These are phyloP conservation scores for Charadrius vociferus DNA, from an alignment of 2,113 vertebrate species.

Conservation along the genomic window DNA sequence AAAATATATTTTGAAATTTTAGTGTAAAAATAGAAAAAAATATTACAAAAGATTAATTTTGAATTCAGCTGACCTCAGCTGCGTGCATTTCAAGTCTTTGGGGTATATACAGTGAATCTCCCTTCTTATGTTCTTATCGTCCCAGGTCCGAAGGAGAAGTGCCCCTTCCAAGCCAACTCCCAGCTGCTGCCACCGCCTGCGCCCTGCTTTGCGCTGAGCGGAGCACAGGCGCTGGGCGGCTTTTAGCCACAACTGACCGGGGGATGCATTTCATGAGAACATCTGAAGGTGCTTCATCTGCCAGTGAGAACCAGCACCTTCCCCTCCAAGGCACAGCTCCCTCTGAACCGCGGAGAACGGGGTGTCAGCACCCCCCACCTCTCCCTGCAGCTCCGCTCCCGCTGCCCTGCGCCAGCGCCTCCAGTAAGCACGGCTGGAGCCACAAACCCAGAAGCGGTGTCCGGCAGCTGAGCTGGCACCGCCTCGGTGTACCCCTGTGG, in stretches of 20 bases:
- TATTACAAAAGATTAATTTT: background rate
- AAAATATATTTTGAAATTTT: background rate
- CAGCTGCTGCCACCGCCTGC: background rate
- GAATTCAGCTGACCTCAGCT: background rate
- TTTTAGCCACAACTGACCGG: rapidly evolving
- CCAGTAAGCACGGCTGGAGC: rapidly evolving
- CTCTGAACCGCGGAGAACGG: rapidly evolving
- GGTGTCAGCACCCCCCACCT: rapidly evolving
- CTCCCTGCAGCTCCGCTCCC: background rate
- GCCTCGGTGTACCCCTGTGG: too few species aligned
- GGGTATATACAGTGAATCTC: too few species aligned
- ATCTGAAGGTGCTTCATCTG: background rate
- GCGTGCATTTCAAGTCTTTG: background rate
- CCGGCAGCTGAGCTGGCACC: background rate
- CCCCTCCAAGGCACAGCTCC: too few species aligned
- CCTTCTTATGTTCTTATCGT: rapidly evolving
- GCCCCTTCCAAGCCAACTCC: background rate
- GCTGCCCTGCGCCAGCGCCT: rapidly evolving
- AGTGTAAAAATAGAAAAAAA: background rate
- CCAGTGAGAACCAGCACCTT: too few species aligned
- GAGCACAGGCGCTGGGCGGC: background rate
- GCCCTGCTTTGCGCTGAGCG: rapidly evolving
- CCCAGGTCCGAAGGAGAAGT: background rate
- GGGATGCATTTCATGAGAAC: background rate
- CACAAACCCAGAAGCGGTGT: background rate